Conservation (phyloP, 2,113 vertebrate species). For the Heliornis fulica region DNA sequence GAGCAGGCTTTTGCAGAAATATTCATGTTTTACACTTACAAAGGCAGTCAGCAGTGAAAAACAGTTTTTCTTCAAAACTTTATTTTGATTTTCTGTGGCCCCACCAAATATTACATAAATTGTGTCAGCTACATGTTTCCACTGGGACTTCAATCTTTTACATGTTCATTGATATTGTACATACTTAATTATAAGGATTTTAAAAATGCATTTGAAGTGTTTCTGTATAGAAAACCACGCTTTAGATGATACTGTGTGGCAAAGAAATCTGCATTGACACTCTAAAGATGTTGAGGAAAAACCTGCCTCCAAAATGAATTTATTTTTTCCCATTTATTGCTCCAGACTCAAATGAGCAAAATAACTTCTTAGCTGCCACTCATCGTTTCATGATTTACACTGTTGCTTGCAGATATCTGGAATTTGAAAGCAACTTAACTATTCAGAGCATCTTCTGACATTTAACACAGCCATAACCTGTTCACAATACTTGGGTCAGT, state of each 20-base stretch:
- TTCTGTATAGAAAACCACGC: not conserved
- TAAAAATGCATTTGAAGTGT: not conserved
- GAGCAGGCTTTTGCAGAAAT: constrained; percentile 38
- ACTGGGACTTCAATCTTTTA: not conserved
- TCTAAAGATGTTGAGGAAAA: not conserved
- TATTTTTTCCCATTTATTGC: not conserved
- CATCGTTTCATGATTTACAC: not conserved
- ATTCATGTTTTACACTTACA: constrained; percentile 50
- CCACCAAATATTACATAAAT: not conserved
- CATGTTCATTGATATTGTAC: constrained; percentile 18
- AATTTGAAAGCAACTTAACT: not conserved
- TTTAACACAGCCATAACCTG: not conserved
- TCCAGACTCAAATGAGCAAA: not conserved
- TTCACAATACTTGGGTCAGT: not conserved
- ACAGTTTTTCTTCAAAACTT: constrained; percentile 37
- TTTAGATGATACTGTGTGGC: not conserved
- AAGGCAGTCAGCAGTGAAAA: constrained; percentile 19
- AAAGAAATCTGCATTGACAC: not conserved
- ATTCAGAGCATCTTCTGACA: not conserved
- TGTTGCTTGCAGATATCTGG: not conserved
- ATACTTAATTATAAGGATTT: constrained; percentile 14
- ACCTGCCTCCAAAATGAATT: not conserved
- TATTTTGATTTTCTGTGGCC: constrained; percentile 48
- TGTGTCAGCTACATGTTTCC: constrained; percentile 1
- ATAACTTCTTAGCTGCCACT: not conserved